Base-by-base conservation (phyloP, 1,140 invertebrate species). In the Drosophila rhopaloa region DNA sequence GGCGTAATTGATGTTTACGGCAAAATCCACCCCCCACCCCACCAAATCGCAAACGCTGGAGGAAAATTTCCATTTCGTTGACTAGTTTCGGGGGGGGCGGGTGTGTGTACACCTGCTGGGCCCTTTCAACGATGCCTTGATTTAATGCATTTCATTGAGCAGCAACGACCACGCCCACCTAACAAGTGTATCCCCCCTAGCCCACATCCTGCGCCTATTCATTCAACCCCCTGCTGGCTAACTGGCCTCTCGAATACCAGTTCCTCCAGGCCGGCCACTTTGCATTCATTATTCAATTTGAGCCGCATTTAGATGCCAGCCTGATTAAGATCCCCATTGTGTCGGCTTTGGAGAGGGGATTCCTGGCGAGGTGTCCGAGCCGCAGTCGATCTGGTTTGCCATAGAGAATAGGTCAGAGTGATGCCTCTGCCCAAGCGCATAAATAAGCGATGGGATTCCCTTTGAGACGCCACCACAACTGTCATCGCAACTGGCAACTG, bases 141-240 rank as follows among this genome's bases (percentile, higher is more conserved):
- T 89, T 88, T 88, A 88, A 89, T 88, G 84, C 81, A 89, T 88
- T 88, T 89, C 84, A 89, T 88, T 84, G 82, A 88, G 82, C 82
- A 72, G 66, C 82, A 32, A 88, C 79, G 59, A 63, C 75, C 67
- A 76, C 66, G 55, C 57, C 78, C 61, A 57, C 65, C 59, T 54
- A 32, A 58, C 62, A 57, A 67, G 54, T 27, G 38, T 19, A 19
- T 19, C 19, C 19, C 19, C 38, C 16, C 32, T 14, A 40, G 32
- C 38, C 24, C 38, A 29, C 29, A 6, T 27, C 46, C 32, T 13
- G 40, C 40, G 53, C 41, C 79, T 59, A 79, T 81, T 83, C 80
- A 79, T 62, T 62, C 58, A 62, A 11, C 54, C 55, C 54, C 53
- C 38, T 13, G 38, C 38, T 38, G 7, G 27, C 27, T 43, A 43